These are phyloP conservation scores for Monochamus saltuarius DNA, from an alignment of 1,140 invertebrate genomes.

Conservation along the genomic window DNA sequence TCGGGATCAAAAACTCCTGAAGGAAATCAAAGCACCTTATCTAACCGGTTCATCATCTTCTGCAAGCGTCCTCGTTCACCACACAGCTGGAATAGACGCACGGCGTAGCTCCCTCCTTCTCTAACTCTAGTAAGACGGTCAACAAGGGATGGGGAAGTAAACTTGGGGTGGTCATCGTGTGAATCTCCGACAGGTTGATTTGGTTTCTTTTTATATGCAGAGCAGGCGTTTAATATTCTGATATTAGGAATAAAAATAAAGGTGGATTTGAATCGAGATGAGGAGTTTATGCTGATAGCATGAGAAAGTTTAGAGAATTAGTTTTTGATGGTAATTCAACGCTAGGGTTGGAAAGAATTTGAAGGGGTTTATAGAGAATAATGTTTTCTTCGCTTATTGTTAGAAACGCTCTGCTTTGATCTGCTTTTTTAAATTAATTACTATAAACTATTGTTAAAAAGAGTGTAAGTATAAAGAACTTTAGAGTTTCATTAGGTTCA, in stretches of 20 bases:
- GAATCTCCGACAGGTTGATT: conserved; percentile 44
- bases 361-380: too few relatives aligned
- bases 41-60: conserved; percentile 37
- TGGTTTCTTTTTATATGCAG: conserved; percentile 43
- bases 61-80: conserved; percentile 31
- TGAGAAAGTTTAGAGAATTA: conserved; percentile 20
- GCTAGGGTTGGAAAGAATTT: too few relatives aligned
- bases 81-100: conserved; percentile 32
- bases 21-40: conserved; percentile 33
- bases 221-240: conserved; percentile 27
- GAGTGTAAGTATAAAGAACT: too few relatives aligned
- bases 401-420: too few relatives aligned
- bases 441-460: too few relatives aligned
- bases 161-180: conserved; percentile 41
- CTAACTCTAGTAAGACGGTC: conserved; percentile 27
- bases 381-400: too few relatives aligned
- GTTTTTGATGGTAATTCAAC: neutral
- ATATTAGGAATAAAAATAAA: conserved; percentile 20
- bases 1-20: conserved; percentile 17
- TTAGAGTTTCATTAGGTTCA: too few relatives aligned
- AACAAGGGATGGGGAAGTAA: conserved; percentile 39
- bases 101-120: conserved; percentile 29
- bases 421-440: too few relatives aligned
- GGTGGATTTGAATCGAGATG: conserved; percentile 30
- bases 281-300: conserved; percentile 24